Percentiles rank a stretch among this genome's conserved stretches.
These are phyloP conservation scores for Trichopoda pennipes DNA, from an alignment of 2,888 invertebrate genomes.

Conservation along the genomic window DNA sequence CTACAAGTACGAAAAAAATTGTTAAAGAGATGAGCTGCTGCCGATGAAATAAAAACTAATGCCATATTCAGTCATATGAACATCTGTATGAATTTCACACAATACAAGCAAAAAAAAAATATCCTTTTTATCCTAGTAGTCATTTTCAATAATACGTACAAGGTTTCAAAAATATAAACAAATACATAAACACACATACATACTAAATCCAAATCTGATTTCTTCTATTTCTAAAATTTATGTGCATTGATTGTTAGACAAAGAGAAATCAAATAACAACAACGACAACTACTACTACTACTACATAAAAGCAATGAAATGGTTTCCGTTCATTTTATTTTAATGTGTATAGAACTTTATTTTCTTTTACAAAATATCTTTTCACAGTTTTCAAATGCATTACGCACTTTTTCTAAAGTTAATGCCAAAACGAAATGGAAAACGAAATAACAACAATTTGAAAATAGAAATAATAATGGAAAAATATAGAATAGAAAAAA, in stretches of 20 bases:
- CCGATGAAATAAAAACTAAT: too few relatives aligned
- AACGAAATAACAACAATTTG: constrained; percentile 21
- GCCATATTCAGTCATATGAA: constrained; percentile 44
- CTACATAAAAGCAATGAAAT: constrained; percentile 5
- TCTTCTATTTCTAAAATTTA: constrained; percentile 19
- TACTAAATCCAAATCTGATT: constrained; percentile 21
- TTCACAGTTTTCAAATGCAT: background rate
- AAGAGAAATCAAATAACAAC: constrained; percentile 5
- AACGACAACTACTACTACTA: background rate
- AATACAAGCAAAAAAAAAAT: constrained; percentile 32
- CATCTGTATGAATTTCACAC: constrained; percentile 56
- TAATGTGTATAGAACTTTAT: constrained; percentile 8
- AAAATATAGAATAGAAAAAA: constrained; percentile 30
- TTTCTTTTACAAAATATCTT: background rate
- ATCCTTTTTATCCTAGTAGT: constrained; percentile 61
- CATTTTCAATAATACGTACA: constrained; percentile 55
- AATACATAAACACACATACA: constrained; percentile 13
- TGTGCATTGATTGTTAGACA: background rate
- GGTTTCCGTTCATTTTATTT: constrained; percentile 6
- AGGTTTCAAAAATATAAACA: constrained; percentile 14
- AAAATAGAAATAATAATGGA: constrained; percentile 26
- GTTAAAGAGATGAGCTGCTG: constrained; percentile 27
- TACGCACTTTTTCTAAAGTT: constrained; percentile 38
- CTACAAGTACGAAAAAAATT: background rate
- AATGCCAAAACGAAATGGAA: background rate